Conservation (phyloP, 1,140 invertebrate genomes). For the Eupeodes corollae region DNA sequence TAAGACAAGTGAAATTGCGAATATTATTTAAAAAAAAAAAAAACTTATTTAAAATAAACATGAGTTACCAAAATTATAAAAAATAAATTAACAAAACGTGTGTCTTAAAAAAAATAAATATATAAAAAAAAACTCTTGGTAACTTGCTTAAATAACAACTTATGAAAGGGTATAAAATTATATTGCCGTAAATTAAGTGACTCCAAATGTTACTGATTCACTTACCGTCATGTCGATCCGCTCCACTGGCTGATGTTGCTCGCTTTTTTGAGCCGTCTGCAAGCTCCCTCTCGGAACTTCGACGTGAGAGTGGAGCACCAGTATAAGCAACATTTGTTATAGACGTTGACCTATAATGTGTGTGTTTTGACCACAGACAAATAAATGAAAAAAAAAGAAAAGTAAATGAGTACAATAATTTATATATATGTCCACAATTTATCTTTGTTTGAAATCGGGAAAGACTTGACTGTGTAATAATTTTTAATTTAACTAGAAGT, state of each 20-base stretch:
- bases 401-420: conserved; percentile 1
- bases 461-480: no score
- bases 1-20: background rate
- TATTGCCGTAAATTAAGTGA: conserved; percentile 1
- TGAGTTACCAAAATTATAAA: conserved; percentile 1
- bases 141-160: background rate
- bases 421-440: background rate
- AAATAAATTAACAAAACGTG: background rate
- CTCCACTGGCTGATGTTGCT: conserved; percentile 59
- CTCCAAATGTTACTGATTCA: conserved; percentile 5
- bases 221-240: conserved; percentile 61
- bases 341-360: conserved; percentile 59
- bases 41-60: background rate
- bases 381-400: background rate
- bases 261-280: conserved; percentile 70
- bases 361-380: background rate
- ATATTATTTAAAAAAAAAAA: background rate
- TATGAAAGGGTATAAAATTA: background rate
- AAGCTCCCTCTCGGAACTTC: conserved; percentile 69
- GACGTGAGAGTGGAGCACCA: conserved; percentile 63
- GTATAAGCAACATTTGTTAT: conserved; percentile 65
- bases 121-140: background rate
- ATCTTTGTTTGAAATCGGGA: no score
- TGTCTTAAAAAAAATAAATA: background rate
- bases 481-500: no score